These are phyloP conservation scores for Varecia variegata DNA, from an alignment of 2,797 vertebrate species.

Conservation along the genomic window DNA sequence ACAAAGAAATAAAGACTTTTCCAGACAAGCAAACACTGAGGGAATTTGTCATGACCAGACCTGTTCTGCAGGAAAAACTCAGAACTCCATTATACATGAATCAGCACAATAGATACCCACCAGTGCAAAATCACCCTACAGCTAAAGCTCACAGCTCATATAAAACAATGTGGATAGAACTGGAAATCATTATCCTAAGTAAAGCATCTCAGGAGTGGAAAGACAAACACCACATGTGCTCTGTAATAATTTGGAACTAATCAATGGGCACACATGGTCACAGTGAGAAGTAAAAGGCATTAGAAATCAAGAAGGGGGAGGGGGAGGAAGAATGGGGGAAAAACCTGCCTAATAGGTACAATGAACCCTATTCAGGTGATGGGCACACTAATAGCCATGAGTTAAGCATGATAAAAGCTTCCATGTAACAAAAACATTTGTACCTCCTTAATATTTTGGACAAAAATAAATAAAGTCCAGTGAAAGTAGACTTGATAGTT, in stretches of 20 bases:
- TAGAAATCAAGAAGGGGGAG: neutral
- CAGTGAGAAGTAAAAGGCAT: neutral
- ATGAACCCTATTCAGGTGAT: too few relatives aligned
- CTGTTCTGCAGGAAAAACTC: too few relatives aligned
- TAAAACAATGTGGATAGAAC: neutral
- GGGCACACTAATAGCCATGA: too few relatives aligned
- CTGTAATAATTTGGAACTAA: neutral
- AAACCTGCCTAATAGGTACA: neutral
- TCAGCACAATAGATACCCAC: too few relatives aligned
- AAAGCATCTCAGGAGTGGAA: neutral
- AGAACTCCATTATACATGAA: too few relatives aligned
- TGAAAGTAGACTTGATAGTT: neutral
- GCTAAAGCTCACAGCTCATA: too few relatives aligned
- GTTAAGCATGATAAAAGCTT: neutral
- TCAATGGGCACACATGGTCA: neutral
- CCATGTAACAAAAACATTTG: neutral
- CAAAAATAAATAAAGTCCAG: neutral
- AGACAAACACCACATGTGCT: neutral
- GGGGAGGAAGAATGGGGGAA: fast-evolving
- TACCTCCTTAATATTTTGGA: neutral
- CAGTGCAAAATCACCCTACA: too few relatives aligned
- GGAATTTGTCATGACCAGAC: too few relatives aligned
- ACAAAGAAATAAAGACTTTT: too few relatives aligned
- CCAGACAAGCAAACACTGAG: too few relatives aligned
- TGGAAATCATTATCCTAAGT: neutral